phyloP scores from a whole-genome alignment of 2,113 vertebrate genomes.

The Spilogale gracilis region DNA sequence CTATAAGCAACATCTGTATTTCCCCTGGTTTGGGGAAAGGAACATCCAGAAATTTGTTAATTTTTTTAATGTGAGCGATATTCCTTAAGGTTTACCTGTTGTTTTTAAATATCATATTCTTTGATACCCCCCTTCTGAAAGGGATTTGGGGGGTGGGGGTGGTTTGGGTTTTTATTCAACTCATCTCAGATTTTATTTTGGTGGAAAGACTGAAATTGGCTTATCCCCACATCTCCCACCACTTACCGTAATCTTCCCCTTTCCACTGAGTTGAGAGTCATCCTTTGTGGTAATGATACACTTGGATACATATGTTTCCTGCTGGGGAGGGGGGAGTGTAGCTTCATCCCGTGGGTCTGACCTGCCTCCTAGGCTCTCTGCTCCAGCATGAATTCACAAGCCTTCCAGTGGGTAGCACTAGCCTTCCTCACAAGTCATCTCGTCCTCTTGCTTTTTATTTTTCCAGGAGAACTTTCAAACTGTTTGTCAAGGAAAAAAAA shows the following conservation, averaged over 20 bases:
- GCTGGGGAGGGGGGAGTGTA: background rate
- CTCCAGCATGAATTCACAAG: background rate
- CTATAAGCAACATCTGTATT: no score
- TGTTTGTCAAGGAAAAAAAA: background rate
- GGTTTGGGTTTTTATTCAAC: background rate
- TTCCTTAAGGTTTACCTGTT: background rate
- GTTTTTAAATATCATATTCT: constrained; percentile 8
- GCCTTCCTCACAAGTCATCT: background rate
- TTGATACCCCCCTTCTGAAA: background rate
- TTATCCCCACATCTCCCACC: background rate
- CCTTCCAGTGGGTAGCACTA: background rate
- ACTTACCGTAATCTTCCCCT: background rate
- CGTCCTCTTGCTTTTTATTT: background rate
- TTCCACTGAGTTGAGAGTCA: background rate
- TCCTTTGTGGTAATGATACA: fast-evolving
- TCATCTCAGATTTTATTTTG: background rate
- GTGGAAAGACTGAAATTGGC: background rate
- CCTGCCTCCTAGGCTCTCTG: background rate
- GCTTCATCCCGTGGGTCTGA: background rate
- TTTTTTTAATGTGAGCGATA: background rate
- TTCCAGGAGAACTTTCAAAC: background rate
- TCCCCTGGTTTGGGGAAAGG: background rate
- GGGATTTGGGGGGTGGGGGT: no score
- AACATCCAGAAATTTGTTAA: background rate
- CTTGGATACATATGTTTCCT: fast-evolving